Evolutionary conservation across 2,888 invertebrate genomes (phyloP), one percentile per base, ranked within the genome.

Genomic region (Coelinius sp.): DNA sequence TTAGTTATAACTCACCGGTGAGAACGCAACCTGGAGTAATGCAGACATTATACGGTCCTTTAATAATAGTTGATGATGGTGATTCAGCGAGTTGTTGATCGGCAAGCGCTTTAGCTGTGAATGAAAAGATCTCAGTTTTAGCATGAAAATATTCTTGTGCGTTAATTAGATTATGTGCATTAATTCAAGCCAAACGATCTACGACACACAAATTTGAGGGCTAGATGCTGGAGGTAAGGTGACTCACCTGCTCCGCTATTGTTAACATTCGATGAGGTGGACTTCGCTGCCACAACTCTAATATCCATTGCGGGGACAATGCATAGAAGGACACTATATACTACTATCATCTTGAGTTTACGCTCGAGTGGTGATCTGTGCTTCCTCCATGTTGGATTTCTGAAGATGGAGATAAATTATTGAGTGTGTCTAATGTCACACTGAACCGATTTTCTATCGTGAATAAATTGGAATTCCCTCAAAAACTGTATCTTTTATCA

Each of bases 381-480:
- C 79, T 92, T 92, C 94, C 94, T 94, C 94, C 94, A 94, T 88
- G 93, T 93, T 80, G 93, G 93, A 88, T 94, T 93, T 89, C 94
- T 94, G 88, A 52, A 90, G 90, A 70, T 25, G 25, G 12, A 56
- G 31, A n/a, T n/a, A n/a, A n/a, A n/a, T n/a, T n/a, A n/a, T n/a
- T n/a, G n/a, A n/a, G n/a, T n/a, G n/a, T n/a, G n/a, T n/a, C n/a
- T n/a, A n/a, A n/a, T n/a, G n/a, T n/a, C n/a, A n/a, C n/a, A n/a
- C n/a, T n/a, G n/a, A n/a, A n/a, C n/a, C n/a, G n/a, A n/a, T n/a
- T n/a, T n/a, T n/a, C n/a, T n/a, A n/a, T n/a, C n/a, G n/a, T n/a
- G n/a, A n/a, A n/a, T n/a, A n/a, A n/a, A n/a, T n/a, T n/a, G n/a
- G n/a, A n/a, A n/a, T n/a, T n/a, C n/a, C n/a, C n/a, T n/a, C n/a